A percentile compares a stretch with the other conserved stretches of the same genome.
Evolutionary conservation across 92 coral and sea anemone species (phyloP).

Genomic region (Umimayanthus kanabou): DNA sequence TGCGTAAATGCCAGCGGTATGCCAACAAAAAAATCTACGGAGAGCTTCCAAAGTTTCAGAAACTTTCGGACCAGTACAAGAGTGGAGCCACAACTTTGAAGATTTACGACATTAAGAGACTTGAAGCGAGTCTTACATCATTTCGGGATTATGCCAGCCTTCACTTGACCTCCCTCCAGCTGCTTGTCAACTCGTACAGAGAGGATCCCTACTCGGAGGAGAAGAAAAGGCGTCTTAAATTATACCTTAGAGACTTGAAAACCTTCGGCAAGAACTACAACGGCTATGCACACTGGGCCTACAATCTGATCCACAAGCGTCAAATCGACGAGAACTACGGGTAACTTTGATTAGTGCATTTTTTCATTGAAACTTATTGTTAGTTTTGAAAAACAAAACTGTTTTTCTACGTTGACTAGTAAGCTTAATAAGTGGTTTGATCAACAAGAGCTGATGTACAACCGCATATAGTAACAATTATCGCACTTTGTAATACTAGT

Average conservation of each 20-base stretch:
- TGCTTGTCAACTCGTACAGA: neutral
- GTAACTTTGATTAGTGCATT: too few species aligned
- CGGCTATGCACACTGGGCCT: neutral
- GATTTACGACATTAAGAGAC: too few species aligned
- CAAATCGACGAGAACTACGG: neutral
- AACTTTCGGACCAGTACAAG: neutral
- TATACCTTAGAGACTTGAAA: neutral
- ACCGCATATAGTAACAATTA: too few species aligned
- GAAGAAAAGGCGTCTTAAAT: neutral
- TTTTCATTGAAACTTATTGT: too few species aligned
- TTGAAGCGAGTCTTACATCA: neutral
- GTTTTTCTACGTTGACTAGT: too few species aligned
- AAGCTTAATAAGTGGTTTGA: too few species aligned
- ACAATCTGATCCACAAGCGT: neutral
- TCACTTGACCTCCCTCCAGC: conserved; percentile 11
- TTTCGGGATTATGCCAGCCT: conserved; percentile 34
- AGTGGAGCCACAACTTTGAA: neutral
- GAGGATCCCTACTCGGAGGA: neutral
- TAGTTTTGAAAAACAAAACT: too few species aligned
- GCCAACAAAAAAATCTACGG: neutral
- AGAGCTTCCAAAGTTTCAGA: neutral
- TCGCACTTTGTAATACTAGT: too few species aligned
- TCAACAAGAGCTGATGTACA: too few species aligned
- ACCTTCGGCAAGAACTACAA: neutral
- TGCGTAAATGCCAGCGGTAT: neutral